A percentile compares a stretch with the other conserved stretches of the same genome.
Evolutionary conservation across 2,113 vertebrate genomes (phyloP).

Genomic region (Sitta europaea): DNA sequence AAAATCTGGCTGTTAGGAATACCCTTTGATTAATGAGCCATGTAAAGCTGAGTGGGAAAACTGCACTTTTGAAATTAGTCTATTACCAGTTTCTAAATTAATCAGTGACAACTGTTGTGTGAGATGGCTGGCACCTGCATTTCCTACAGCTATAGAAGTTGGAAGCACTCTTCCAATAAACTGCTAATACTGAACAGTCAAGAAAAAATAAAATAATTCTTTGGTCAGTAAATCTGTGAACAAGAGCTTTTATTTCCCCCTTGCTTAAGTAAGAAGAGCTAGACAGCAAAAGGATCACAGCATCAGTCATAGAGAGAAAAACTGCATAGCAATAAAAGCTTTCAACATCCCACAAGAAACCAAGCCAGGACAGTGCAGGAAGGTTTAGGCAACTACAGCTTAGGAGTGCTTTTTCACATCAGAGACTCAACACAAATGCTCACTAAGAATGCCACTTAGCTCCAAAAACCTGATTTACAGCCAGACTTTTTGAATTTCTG

Average conservation of each 20-base stretch:
- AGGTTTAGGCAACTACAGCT: not conserved
- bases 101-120: not conserved
- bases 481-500: not conserved
- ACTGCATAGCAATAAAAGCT: not conserved
- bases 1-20: not conserved
- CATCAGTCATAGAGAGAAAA: not conserved
- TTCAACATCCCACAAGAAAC: not conserved
- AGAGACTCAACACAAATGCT: not conserved
- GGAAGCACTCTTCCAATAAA: not conserved
- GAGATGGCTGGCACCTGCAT: not conserved
- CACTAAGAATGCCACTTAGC: not conserved
- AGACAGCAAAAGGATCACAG: not conserved
- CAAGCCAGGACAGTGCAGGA: not conserved
- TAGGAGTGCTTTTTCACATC: not conserved
- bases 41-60: not conserved
- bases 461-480: not conserved
- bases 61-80: not conserved
- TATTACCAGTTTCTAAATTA: not conserved
- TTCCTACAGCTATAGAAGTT: fast-evolving
- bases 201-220: not conserved
- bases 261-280: not conserved
- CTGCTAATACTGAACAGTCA: not conserved
- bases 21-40: not conserved
- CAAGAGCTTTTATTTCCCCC: not conserved
- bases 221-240: not conserved